phyloP scores from a whole-genome alignment of 2,113 vertebrate genomes.

The Rattus rattus region DNA sequence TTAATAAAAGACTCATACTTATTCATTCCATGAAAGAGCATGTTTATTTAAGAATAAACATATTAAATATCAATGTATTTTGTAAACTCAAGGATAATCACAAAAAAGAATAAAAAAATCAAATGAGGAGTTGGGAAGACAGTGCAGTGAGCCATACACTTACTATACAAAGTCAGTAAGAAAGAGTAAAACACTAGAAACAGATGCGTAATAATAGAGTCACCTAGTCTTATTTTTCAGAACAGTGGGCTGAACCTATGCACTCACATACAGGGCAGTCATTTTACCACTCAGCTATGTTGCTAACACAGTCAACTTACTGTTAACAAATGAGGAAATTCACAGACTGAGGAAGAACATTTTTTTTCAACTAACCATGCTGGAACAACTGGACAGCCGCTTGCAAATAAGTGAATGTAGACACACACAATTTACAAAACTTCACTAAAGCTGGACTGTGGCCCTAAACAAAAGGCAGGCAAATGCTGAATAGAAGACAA shows the following conservation, averaged over 20 bases:
- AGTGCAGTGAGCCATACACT: rapidly evolving
- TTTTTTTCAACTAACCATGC: not conserved
- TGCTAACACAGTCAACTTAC: not conserved
- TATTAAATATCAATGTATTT: not conserved
- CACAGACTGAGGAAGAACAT: not conserved
- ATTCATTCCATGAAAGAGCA: not conserved
- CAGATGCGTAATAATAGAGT: not conserved
- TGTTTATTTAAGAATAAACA: not conserved
- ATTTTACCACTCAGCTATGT: not conserved
- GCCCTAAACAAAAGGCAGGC: not conserved
- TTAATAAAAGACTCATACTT: not conserved
- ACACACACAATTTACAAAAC: not conserved
- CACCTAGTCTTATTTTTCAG: not conserved
- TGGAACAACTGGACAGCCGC: not conserved
- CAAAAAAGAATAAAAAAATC: not conserved
- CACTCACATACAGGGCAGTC: not conserved
- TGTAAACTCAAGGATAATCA: not conserved
- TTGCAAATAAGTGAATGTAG: not conserved
- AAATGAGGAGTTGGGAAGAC: not conserved
- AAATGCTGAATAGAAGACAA: not conserved
- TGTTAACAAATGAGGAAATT: not conserved
- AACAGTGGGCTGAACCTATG: too few relatives aligned
- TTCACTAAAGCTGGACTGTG: not conserved
- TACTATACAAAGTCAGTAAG: not conserved
- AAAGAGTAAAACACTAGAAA: not conserved